Base-by-base conservation (phyloP, 37 sponge, comb jelly and placozoan genomes). In the Chondrosia reniformis region DNA sequence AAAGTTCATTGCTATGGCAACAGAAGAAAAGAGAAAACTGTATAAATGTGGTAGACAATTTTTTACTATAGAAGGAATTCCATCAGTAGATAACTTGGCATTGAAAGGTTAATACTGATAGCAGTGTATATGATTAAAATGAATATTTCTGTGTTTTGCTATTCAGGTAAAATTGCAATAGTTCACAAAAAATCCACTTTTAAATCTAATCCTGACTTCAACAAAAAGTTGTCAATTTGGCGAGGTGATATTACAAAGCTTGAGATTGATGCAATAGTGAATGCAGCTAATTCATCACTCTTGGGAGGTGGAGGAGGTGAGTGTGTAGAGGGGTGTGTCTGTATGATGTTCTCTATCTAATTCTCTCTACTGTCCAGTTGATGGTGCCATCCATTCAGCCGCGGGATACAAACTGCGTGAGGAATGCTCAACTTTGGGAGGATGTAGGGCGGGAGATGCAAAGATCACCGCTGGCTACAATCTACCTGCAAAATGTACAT, bases 251-350 rank as follows among this genome's bases (percentile, higher is more conserved):
- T 96, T 65, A 96, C 94, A 40, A 17, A 33, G 13, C 83, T 96
- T 44, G 89, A 94, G 82, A 90, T 95, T 71, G 96, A 91, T 76
- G 94, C 92, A 33, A 98, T 98, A 27, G 99, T 98, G 24, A 98
- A 95, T 85, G 99, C 99, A 21, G 99, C 99, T 58, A 95, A 95
- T 64, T 66, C 62, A 34, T 84, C 87, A 43, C 87, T 95, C 30
- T 77, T 98, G 34, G 96, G 96, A 76, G 96, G 99, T 31, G 99
- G 99, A 33, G 93, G 94, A 81, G 85, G 85, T 84, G 63, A 24
- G 64, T 66, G 67, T 36, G 67, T 66, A 6, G 9, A 40, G 32
- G 67, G 5, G 59, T 76, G 59, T 76, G 77, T 76, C 56, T 49
- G 59, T 76, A 57, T 58, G 72, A 24, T 49, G 10, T 49, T 49